Evolutionary conservation across 2,113 vertebrate genomes (phyloP).

Genomic region (Cephalophus harveyi): DNA sequence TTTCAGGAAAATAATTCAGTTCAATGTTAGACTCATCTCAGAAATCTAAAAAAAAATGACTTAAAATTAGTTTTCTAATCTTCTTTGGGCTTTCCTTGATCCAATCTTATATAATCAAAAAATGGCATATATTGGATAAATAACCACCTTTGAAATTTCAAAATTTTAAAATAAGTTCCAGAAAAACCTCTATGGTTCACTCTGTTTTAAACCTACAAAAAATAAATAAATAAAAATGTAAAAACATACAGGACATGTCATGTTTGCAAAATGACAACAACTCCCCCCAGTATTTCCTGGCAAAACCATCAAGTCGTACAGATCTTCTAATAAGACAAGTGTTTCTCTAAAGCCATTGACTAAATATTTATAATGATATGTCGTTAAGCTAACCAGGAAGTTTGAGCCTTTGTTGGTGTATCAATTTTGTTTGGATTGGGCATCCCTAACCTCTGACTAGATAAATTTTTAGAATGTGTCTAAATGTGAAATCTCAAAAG

Average conservation of each 20-base stretch:
- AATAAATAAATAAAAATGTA: neutral
- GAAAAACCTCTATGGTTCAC: neutral
- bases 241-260: neutral
- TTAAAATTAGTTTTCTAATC: neutral
- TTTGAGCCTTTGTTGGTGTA: neutral
- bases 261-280: neutral
- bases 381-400: constrained; percentile 5
- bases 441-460: neutral
- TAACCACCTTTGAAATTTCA: neutral
- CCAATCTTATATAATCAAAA: neutral
- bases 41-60: neutral
- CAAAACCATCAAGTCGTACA: neutral
- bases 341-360: neutral
- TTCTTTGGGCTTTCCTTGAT: neutral
- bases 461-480: neutral
- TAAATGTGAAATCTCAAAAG: neutral
- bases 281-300: neutral
- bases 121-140: neutral
- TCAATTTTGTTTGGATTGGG: neutral
- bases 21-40: neutral
- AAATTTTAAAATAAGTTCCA: neutral
- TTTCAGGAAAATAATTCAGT: constrained; percentile 30
- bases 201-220: neutral
- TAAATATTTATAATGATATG: neutral
- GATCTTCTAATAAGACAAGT: neutral